These are phyloP conservation scores for Drosophila tripunctata DNA, from an alignment of 2,888 invertebrate species.

Conservation along the genomic window DNA sequence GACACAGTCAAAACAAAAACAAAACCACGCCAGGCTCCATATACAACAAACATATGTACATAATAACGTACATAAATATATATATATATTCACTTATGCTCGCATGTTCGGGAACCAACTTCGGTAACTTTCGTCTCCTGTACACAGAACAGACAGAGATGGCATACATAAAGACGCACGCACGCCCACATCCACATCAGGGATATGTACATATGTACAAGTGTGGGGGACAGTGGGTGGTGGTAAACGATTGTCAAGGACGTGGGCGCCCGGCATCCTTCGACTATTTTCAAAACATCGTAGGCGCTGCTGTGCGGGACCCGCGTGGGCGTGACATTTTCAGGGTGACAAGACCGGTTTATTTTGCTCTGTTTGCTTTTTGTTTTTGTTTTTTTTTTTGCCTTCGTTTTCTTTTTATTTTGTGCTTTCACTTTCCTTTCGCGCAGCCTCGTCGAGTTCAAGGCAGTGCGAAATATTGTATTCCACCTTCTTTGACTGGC, in stretches of 20 bases:
- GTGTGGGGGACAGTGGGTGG: constrained; percentile 17
- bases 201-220: background rate
- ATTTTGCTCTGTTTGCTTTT: constrained; percentile 11
- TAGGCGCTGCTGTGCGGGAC: background rate
- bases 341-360: constrained; percentile 23
- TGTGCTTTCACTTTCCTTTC: constrained; percentile 65
- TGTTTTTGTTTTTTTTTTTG: no score
- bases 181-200: constrained; percentile 13
- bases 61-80: constrained; percentile 25
- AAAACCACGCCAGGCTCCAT: constrained; percentile 2
- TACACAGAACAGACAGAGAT: constrained; percentile 20
- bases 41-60: no score
- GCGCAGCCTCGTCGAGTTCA: constrained; percentile 53
- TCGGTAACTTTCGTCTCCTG: constrained; percentile 28
- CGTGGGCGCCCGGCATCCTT: constrained; percentile 65
- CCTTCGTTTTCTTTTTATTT: constrained; percentile 4
- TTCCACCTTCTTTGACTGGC: background rate
- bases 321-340: constrained; percentile 26
- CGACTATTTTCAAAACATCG: constrained; percentile 55
- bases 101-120: constrained; percentile 16
- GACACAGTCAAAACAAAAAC: constrained; percentile 36
- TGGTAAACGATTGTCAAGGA: constrained; percentile 68
- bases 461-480: constrained; percentile 52
- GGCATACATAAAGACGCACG: constrained; percentile 22
- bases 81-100: background rate